Evolutionary conservation across 1,140 invertebrate genomes (phyloP).

Genomic region (Polypedilum pembai): DNA sequence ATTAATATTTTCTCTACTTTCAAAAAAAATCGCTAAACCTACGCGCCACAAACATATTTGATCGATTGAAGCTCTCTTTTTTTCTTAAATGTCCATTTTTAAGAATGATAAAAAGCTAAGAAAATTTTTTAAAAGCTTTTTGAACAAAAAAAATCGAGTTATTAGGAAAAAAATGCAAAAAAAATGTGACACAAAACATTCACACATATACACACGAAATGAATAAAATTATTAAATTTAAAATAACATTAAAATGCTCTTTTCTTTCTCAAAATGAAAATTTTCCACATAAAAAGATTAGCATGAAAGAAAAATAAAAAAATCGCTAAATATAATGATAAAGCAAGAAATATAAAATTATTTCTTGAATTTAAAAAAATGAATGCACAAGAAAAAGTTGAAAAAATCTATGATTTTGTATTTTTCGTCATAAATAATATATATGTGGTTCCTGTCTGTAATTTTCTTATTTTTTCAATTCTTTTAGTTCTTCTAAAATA

Average conservation of each 20-base stretch:
- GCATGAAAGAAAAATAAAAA: neutral
- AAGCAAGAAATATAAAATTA: neutral
- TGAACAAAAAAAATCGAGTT: neutral
- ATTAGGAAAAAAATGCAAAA: neutral
- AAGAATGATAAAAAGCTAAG: neutral
- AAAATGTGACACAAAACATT: slow-evolving; percentile 6
- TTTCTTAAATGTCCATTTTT: slow-evolving; percentile 18
- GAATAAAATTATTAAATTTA: neutral
- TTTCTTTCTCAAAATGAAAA: slow-evolving; percentile 10
- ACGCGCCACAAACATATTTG: slow-evolving; percentile 14
- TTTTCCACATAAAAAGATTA: neutral
- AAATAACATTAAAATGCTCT: neutral
- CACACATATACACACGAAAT: neutral
- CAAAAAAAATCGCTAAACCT: slow-evolving; percentile 8
- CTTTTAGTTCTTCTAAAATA: neutral
- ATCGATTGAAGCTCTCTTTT: neutral
- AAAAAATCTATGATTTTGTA: too few species aligned
- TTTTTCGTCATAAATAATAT: too few species aligned
- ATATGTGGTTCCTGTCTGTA: too few species aligned
- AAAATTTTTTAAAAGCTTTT: slow-evolving; percentile 13
- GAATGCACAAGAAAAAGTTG: neutral
- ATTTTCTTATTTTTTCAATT: too few species aligned
- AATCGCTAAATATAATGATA: slow-evolving; percentile 18
- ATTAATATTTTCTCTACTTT: neutral
- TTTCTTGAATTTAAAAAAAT: neutral